Conservation (phyloP, 2,113 vertebrate genomes). For the Crotophaga sulcirostris region DNA sequence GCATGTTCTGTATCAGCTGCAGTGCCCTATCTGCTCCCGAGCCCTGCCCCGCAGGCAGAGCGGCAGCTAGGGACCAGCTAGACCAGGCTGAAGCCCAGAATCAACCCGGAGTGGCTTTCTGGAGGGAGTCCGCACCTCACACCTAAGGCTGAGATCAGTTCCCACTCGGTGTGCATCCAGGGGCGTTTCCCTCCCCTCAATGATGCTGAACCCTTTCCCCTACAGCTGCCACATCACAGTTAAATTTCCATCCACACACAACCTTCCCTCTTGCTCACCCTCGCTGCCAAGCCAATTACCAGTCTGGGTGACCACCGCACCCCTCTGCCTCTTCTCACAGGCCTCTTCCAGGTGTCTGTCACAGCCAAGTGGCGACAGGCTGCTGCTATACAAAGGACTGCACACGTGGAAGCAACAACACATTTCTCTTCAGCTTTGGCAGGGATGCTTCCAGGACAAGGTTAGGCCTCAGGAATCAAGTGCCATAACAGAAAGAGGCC, state of each 20-base stretch:
- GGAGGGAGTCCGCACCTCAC: too few species aligned
- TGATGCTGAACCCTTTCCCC: not conserved
- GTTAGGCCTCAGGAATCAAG: not conserved
- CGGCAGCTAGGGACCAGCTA: too few species aligned
- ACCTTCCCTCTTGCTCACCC: too few species aligned
- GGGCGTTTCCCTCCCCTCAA: not conserved
- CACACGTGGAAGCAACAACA: not conserved
- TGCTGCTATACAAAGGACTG: not conserved
- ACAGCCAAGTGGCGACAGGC: too few species aligned
- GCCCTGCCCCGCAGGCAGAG: not conserved
- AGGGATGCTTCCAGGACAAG: not conserved
- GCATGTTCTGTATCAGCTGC: too few species aligned
- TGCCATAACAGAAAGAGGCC: not conserved
- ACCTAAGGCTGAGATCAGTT: not conserved
- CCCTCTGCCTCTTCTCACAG: not conserved
- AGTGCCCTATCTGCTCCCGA: too few species aligned
- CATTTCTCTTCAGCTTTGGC: not conserved
- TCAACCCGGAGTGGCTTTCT: fast-evolving
- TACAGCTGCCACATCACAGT: fast-evolving
- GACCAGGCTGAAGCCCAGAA: not conserved
- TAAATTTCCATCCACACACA: too few species aligned
- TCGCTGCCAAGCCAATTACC: not conserved
- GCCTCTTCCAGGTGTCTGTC: not conserved
- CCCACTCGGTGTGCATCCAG: not conserved
- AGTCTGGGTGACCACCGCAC: fast-evolving